Percentiles rank a stretch among this genome's conserved stretches.
phyloP scores from a whole-genome alignment of 2,113 vertebrate species.

The Petrocephalus microphthalmus region DNA sequence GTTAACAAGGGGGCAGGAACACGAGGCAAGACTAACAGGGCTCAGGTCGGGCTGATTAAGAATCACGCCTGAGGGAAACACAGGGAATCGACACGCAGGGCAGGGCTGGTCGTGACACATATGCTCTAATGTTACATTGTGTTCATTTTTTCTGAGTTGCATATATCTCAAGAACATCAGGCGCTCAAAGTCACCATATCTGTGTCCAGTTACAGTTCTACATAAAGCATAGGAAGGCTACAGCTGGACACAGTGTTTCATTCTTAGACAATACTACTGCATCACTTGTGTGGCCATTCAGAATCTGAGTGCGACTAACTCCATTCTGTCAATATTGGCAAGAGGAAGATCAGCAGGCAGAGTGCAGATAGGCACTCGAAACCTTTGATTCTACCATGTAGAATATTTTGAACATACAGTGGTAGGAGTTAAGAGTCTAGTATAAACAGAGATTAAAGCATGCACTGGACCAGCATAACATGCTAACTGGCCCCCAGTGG shows the following conservation, averaged over 20 bases:
- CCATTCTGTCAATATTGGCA: not conserved
- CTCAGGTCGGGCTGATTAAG: no score
- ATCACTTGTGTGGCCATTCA: not conserved
- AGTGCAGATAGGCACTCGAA: not conserved
- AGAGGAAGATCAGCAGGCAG: not conserved
- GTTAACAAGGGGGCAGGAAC: no score
- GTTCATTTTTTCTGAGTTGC: no score
- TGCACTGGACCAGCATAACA: not conserved
- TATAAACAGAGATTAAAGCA: not conserved
- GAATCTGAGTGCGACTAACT: not conserved
- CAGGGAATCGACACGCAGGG: no score
- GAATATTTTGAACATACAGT: not conserved
- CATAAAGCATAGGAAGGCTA: not conserved
- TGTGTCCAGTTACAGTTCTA: not conserved
- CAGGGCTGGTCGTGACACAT: no score
- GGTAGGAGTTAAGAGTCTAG: not conserved
- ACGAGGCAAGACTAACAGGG: no score
- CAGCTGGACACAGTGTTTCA: not conserved
- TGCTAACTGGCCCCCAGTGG: not conserved
- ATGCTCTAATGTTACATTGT: no score
- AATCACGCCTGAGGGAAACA: no score
- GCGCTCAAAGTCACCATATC: not conserved
- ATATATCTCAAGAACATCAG: not conserved
- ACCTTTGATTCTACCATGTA: not conserved
- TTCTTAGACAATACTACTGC: not conserved